A percentile compares a stretch with the other conserved stretches of the same genome.
These are phyloP conservation scores for Takifugu ocellatus DNA, from an alignment of 2,797 vertebrate species.

Conservation along the genomic window DNA sequence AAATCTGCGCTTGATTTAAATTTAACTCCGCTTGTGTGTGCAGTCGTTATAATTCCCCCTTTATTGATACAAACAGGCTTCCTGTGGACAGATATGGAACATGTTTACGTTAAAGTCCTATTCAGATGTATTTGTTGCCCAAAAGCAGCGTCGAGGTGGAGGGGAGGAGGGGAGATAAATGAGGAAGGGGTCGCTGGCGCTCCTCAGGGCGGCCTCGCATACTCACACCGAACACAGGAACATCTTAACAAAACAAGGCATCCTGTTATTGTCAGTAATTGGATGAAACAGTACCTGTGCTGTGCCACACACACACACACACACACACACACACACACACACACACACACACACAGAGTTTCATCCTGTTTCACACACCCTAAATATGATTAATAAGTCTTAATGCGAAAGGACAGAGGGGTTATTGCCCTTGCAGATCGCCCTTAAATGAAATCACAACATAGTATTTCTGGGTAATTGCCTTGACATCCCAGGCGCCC, in stretches of 20 bases:
- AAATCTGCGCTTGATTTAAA: too few species aligned
- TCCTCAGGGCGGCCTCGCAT: constrained; percentile 45
- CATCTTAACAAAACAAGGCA: constrained; percentile 62
- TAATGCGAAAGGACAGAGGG: constrained; percentile 46
- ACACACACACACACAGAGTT: not conserved
- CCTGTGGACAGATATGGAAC: constrained; percentile 22
- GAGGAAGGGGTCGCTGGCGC: constrained; percentile 28
- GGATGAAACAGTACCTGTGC: constrained; percentile 35
- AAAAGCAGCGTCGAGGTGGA: constrained; percentile 47
- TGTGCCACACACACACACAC: constrained; percentile 1
- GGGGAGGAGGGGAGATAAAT: constrained; percentile 34
- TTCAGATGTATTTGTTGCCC: constrained; percentile 29
- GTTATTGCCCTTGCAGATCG: constrained; percentile 50
- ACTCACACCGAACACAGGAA: constrained; percentile 59
- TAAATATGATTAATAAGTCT: constrained; percentile 50
- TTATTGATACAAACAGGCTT: not conserved
- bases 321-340: constrained; percentile 5
- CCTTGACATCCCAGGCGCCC: constrained; percentile 38
- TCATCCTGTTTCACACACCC: constrained; percentile 46
- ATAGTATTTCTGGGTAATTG: constrained; percentile 55
- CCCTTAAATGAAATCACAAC: constrained; percentile 44
- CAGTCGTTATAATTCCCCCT: too few species aligned
- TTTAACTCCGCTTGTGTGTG: too few species aligned
- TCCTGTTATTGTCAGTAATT: constrained; percentile 70
- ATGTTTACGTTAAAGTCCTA: constrained; percentile 40